Conservation (phyloP, 1,140 invertebrate species). For the Aphis craccivora region DNA sequence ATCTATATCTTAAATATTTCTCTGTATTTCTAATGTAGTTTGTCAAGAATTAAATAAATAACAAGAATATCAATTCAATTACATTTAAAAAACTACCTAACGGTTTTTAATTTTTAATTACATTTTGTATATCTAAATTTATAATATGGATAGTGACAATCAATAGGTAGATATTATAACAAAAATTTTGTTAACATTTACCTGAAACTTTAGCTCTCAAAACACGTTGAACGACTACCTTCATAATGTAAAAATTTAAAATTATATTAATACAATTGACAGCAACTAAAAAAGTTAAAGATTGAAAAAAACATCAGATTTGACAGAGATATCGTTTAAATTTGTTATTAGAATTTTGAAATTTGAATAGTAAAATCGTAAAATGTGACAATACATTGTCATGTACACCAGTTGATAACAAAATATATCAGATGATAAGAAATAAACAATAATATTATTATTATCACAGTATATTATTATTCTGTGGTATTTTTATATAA, state of each 20-base stretch:
- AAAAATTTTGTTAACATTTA: slow-evolving; percentile 62
- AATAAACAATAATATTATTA: too few species aligned
- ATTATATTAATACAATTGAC: not conserved
- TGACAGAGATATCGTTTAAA: too few species aligned
- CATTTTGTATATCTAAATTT: not conserved
- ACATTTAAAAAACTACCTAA: not conserved
- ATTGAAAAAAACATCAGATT: not conserved
- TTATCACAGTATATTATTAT: too few species aligned
- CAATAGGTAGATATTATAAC: not conserved
- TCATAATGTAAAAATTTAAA: slow-evolving; percentile 66
- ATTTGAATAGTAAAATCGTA: too few species aligned
- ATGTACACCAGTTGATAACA: too few species aligned
- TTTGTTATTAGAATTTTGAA: too few species aligned
- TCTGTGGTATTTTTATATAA: too few species aligned
- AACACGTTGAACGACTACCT: slow-evolving; percentile 79
- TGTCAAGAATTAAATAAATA: not conserved
- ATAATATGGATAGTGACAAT: not conserved
- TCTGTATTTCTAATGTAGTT: not conserved
- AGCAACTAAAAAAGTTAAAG: not conserved
- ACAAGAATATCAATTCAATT: not conserved
- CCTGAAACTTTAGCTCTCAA: slow-evolving; percentile 76
- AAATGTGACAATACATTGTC: too few species aligned
- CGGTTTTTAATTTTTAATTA: not conserved
- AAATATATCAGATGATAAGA: too few species aligned
- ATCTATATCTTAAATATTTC: not conserved